Base-by-base conservation (phyloP, 2,888 invertebrate genomes). In the Leucophora obtusa region DNA sequence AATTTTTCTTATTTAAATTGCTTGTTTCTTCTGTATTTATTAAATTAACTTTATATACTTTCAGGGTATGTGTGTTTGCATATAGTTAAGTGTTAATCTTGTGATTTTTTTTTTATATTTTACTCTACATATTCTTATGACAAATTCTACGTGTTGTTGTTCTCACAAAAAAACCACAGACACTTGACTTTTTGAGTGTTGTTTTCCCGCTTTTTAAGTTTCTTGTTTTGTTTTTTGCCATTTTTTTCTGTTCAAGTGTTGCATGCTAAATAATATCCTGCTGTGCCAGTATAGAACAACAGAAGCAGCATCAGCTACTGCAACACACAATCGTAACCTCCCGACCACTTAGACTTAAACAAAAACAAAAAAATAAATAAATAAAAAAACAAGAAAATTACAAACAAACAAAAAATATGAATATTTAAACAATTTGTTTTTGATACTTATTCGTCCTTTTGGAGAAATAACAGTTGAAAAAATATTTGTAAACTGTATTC, bases 181-280 rank as follows among this genome's bases (percentile, higher is more conserved):
- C 84, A 85, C 87, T 86, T 86, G 86, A 86, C 86, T 86, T 85
- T 85, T 87, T 82, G 79, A 86, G 86, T 87, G 84, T 77, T 87
- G 83, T 85, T 86, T 86, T 82, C 82, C 79, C 71, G 82, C 70
- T 76, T 74, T 76, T 83, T 84, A 83, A 83, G 83, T 81, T 69
- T 81, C 65, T 63, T 73, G 68, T 75, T 75, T 47, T 68, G 38
- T 68, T 62, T 75, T 71, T 66, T 70, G 65, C 50, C 51, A 18
- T 72, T 71, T 79, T 79, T 69, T 63, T 73, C 33, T 54, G 35
- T 78, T 71, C 54, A 73, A 82, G 82, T 82, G 79, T 77, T 79
- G 58, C 68, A 75, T 79, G 82, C 79, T 79, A 75, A 79, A 79
- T 72, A 72, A 69, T 71, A 79, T 82, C 82, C 76, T 74, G 74